Conservation (phyloP, 2,888 invertebrate species). For the Drosophila nr. medialis region DNA sequence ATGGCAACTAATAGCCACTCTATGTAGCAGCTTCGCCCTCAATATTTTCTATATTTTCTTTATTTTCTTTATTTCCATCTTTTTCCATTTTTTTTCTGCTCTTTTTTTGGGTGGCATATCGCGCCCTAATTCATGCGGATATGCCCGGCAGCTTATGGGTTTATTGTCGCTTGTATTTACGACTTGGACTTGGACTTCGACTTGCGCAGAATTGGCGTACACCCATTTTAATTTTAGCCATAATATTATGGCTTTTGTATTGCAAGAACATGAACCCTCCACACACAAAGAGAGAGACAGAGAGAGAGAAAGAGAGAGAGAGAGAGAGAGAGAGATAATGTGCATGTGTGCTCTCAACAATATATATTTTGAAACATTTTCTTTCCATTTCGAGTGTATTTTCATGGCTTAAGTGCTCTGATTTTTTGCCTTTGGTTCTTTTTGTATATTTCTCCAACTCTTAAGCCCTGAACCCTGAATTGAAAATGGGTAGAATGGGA, state of each 20-base stretch:
- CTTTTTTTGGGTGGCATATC: conserved; percentile 9
- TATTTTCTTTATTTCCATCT: conserved; percentile 26
- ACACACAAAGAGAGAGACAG: not conserved
- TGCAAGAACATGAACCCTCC: conserved; percentile 37
- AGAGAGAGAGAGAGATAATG: not conserved
- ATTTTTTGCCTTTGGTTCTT: too few species aligned
- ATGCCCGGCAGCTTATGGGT: conserved; percentile 74
- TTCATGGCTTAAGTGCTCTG: not conserved
- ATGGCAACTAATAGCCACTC: conserved; percentile 54
- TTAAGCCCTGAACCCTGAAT: not conserved
- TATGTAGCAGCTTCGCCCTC: conserved; percentile 36
- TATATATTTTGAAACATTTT: not conserved
- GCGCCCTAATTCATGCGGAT: conserved; percentile 56
- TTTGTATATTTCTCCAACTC: not conserved
- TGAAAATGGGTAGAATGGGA: not conserved
- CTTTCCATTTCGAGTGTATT: not conserved
- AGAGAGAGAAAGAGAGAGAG: not conserved
- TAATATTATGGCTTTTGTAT: conserved; percentile 72
- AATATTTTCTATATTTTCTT: conserved; percentile 51
- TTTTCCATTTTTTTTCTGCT: conserved; percentile 4
- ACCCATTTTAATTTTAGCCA: conserved; percentile 75
- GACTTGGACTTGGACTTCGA: conserved; percentile 68
- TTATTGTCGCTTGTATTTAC: conserved; percentile 75
- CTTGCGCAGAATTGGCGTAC: conserved; percentile 72
- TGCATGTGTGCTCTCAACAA: conserved; percentile 5